Conservation (phyloP, 2,797 vertebrate species). For the Hephaestus fuliginosus region DNA sequence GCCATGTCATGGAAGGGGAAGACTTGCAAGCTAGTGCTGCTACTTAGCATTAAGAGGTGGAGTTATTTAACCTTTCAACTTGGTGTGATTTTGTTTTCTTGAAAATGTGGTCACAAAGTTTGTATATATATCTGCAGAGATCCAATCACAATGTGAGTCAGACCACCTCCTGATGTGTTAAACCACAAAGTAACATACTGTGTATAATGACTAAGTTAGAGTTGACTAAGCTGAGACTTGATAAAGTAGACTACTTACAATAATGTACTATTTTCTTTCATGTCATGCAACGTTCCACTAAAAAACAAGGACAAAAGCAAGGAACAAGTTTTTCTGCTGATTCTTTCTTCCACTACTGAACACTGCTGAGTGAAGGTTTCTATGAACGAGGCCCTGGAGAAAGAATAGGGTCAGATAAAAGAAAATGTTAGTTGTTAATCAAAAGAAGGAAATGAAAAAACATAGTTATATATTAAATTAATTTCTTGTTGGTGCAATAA, state of each 20-base stretch:
- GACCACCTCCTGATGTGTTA: no score
- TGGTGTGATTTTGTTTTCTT: no score
- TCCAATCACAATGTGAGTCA: no score
- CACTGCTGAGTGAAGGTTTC: conserved; percentile 1
- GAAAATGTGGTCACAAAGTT: no score
- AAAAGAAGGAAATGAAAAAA: conserved; percentile 52
- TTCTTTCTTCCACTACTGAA: neutral
- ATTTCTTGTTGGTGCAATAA: conserved; percentile 55
- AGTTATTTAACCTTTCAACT: no score
- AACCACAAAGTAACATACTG: neutral
- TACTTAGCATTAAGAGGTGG: no score
- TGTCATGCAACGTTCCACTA: neutral
- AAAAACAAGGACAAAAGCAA: conserved; percentile 4
- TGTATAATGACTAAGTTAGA: neutral
- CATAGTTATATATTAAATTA: conserved; percentile 53
- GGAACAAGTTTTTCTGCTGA: conserved; percentile 5
- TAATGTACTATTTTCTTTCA: neutral
- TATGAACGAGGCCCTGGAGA: conserved; percentile 15
- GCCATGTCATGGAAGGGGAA: no score
- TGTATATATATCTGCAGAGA: no score
- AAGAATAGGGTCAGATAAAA: conserved; percentile 6
- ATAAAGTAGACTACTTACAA: neutral
- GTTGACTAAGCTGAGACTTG: neutral
- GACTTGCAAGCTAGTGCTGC: no score
- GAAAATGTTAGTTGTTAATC: conserved; percentile 42